Conservation (phyloP, 2,113 vertebrate genomes). For the Chloropsis hardwickii region DNA sequence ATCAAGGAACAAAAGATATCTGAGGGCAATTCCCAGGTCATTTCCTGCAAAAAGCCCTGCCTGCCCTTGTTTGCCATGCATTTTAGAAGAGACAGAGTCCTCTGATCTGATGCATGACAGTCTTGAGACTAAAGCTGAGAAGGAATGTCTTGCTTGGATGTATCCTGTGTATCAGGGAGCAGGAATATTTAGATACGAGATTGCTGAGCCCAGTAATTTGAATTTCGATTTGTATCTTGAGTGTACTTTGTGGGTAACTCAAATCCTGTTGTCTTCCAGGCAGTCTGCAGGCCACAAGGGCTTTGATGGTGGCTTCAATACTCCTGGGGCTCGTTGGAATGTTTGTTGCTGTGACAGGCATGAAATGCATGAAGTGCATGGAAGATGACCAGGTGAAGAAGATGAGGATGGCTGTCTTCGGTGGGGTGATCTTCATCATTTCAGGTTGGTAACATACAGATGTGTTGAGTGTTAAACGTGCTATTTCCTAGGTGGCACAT, state of each 20-base stretch:
- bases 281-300: slow-evolving; percentile 82
- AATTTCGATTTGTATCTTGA: not conserved
- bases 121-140: not conserved
- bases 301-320: slow-evolving; percentile 84
- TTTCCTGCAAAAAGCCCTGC: slow-evolving; percentile 28
- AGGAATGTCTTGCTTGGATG: not conserved
- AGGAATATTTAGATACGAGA: not conserved
- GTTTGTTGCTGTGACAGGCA: slow-evolving; percentile 79
- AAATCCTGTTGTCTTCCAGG: slow-evolving; percentile 58
- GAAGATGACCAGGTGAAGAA: slow-evolving; percentile 80
- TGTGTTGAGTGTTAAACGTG: not conserved
- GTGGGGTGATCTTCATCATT: slow-evolving; percentile 81
- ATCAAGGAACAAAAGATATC: slow-evolving; percentile 43
- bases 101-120: not conserved
- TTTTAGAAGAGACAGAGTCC: not conserved
- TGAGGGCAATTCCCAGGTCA: slow-evolving; percentile 47
- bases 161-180: not conserved
- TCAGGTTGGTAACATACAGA: slow-evolving; percentile 72
- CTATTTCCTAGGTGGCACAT: not conserved
- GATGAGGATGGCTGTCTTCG: slow-evolving; percentile 73
- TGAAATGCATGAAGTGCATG: slow-evolving; percentile 91
- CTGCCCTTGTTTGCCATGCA: not conserved
- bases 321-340: slow-evolving; percentile 77
- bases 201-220: not conserved
- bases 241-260: not conserved